phyloP scores from a whole-genome alignment of 1,140 invertebrate genomes.

The Zaprionus capensis region DNA sequence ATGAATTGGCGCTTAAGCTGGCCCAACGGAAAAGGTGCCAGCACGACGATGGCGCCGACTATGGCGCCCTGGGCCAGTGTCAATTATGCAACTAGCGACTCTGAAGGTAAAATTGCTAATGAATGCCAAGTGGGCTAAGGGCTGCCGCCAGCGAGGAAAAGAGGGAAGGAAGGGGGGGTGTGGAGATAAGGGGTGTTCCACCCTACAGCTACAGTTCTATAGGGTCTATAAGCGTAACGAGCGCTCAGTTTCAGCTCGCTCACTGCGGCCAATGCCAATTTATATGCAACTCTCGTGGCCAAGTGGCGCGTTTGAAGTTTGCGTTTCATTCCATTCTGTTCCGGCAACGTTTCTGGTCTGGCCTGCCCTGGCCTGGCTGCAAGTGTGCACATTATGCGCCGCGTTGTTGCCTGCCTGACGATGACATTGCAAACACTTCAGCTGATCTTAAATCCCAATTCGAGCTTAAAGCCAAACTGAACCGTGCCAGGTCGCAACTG shows the following conservation, averaged over 20 bases:
- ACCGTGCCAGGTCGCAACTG: neutral
- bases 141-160: neutral
- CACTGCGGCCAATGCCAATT: slow-evolving; percentile 68
- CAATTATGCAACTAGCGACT: slow-evolving; percentile 72
- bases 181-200: neutral
- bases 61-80: slow-evolving; percentile 44
- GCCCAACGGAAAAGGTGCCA: slow-evolving; percentile 29
- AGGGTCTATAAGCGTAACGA: slow-evolving; percentile 26
- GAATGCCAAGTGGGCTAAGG: slow-evolving; percentile 59
- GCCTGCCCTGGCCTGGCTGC: slow-evolving; percentile 42
- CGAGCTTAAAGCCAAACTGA: slow-evolving; percentile 56
- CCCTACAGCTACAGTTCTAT: slow-evolving; percentile 3
- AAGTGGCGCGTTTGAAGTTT: slow-evolving; percentile 62
- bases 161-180: neutral
- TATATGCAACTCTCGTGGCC: slow-evolving; percentile 64
- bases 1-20: slow-evolving; percentile 57
- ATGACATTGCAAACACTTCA: slow-evolving; percentile 68
- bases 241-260: slow-evolving; percentile 14
- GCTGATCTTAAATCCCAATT: slow-evolving; percentile 32
- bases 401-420: slow-evolving; percentile 21
- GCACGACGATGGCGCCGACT: slow-evolving; percentile 27
- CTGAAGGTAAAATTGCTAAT: slow-evolving; percentile 74
- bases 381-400: slow-evolving; percentile 63
- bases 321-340: neutral
- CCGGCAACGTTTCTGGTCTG: neutral